Evolutionary conservation across 2,113 vertebrate genomes (phyloP).

Genomic region (Oreochromis aureus): DNA sequence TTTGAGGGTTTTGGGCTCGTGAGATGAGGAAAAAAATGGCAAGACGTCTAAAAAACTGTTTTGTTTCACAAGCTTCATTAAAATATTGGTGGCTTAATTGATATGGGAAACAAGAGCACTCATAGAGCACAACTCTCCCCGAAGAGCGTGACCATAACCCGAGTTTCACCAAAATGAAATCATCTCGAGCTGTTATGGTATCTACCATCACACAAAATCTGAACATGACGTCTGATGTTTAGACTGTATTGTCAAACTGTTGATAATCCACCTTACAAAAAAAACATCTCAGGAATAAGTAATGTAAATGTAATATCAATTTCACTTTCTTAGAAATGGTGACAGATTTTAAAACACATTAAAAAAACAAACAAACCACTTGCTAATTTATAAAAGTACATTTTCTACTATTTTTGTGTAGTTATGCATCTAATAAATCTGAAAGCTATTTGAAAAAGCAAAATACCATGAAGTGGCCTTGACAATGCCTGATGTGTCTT

Average conservation of each 20-base stretch:
- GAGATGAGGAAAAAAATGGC: accelerated
- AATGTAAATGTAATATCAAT: not conserved
- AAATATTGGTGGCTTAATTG: not conserved
- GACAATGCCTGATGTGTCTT: not conserved
- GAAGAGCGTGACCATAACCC: not conserved
- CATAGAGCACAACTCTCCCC: not conserved
- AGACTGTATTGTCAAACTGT: not conserved
- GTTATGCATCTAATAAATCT: constrained; percentile 5
- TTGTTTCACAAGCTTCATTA: not conserved
- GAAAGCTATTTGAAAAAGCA: constrained; percentile 8
- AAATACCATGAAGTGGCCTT: not conserved
- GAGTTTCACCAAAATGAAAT: not conserved
- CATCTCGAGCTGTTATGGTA: not conserved
- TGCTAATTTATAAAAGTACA: not conserved
- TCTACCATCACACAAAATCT: not conserved
- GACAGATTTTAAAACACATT: not conserved
- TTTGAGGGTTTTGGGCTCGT: not conserved
- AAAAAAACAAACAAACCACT: not conserved
- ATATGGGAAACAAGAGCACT: not conserved
- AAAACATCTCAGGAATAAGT: not conserved
- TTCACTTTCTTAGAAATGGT: not conserved
- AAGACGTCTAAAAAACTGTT: not conserved
- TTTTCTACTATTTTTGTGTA: not conserved
- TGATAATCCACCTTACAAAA: not conserved
- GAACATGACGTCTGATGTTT: not conserved